Conservation (phyloP, 2,888 invertebrate species). For the Zaprionus bogoriensis region DNA sequence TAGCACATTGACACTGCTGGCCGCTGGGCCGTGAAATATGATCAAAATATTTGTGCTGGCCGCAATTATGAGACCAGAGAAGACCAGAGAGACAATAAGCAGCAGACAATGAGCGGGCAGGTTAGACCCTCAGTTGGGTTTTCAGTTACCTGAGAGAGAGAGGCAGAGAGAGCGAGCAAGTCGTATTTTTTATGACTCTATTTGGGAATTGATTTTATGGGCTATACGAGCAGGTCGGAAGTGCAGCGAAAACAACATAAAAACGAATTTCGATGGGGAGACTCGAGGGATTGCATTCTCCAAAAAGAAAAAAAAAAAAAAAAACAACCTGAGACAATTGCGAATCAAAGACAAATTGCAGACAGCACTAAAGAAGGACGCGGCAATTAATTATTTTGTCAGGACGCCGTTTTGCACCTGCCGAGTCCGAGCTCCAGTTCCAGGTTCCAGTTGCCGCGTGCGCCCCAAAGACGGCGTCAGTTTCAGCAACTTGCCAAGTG, state of each 20-base stretch:
- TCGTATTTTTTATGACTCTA: conserved; percentile 69
- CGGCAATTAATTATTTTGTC: conserved; percentile 72
- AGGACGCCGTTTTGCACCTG: conserved; percentile 15
- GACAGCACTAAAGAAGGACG: conserved; percentile 26
- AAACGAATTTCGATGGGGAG: conserved; percentile 47
- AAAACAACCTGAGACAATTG: conserved; percentile 30
- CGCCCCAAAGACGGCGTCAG: conserved; percentile 5
- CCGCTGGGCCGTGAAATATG: conserved; percentile 73
- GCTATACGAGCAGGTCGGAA: conserved; percentile 50
- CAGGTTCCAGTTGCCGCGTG: too few species aligned
- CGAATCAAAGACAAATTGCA: conserved; percentile 72
- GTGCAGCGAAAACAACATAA: conserved; percentile 62
- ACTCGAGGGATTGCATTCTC: too few species aligned
- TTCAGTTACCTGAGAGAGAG: conserved; percentile 71
- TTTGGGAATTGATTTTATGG: conserved; percentile 65
- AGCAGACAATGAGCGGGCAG: conserved; percentile 8
- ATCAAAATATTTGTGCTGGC: conserved; percentile 71
- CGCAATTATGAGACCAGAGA: conserved; percentile 57
- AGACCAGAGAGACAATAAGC: conserved; percentile 12
- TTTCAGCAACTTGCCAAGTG: conserved; percentile 31
- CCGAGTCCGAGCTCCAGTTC: too few species aligned
- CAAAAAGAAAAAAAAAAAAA: too few species aligned
- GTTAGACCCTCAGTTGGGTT: conserved; percentile 52
- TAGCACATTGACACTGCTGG: neutral
- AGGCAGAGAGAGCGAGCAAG: too few species aligned